Percentiles rank a stretch among this genome's conserved stretches.
These are phyloP conservation scores for Semaprochilodus insignis DNA, from an alignment of 2,797 vertebrate species.

Conservation along the genomic window DNA sequence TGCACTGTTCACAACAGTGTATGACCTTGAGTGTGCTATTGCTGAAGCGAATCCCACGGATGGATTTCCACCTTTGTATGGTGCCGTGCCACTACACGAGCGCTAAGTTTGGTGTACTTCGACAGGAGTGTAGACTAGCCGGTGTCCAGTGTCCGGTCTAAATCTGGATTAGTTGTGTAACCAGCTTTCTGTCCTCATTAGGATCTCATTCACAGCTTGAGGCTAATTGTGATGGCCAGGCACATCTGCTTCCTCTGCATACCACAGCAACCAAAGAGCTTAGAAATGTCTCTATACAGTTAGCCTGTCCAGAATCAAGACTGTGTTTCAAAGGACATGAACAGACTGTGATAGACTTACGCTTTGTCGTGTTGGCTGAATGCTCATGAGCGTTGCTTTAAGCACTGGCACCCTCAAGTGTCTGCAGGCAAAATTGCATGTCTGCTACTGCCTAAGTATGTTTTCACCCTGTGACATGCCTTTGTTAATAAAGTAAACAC, in stretches of 20 bases:
- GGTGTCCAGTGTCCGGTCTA: conserved; percentile 46
- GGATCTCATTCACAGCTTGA: conserved; percentile 53
- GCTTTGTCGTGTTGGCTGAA: conserved; percentile 34
- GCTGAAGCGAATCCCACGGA: background rate
- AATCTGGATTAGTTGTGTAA: conserved; percentile 73
- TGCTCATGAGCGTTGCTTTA: background rate
- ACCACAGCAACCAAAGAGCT: background rate
- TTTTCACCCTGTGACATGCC: background rate
- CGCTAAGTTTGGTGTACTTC: background rate
- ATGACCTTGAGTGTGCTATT: too few relatives aligned
- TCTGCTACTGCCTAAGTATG: background rate
- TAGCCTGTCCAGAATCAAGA: background rate
- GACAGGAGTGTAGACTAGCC: background rate
- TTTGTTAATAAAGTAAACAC: background rate
- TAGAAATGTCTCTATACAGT: background rate
- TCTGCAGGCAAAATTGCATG: background rate
- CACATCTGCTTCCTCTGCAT: conserved; percentile 16
- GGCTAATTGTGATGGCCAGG: conserved; percentile 41
- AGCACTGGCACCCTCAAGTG: conserved; percentile 28
- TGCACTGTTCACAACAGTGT: too few relatives aligned
- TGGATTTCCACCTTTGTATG: background rate
- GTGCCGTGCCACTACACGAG: conserved; percentile 4
- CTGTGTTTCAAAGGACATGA: conserved; percentile 20
- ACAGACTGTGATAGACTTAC: conserved; percentile 9
- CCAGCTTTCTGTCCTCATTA: conserved; percentile 61